These are phyloP conservation scores for Zonitis immaculata DNA, from an alignment of 2,888 invertebrate genomes.

Conservation along the genomic window DNA sequence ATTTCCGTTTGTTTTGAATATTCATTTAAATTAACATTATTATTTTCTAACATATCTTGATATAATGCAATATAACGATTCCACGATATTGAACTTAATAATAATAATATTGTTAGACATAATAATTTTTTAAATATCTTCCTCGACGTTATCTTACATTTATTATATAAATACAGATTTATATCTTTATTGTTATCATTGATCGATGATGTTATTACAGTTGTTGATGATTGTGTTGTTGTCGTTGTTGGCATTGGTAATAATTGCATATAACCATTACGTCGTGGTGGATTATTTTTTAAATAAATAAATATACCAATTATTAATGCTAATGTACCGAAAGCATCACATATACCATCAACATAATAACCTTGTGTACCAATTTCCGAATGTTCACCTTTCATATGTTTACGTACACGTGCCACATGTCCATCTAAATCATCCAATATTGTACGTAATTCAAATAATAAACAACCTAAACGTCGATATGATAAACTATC, in stretches of 20 bases:
- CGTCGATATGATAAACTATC: slow-evolving; percentile 67
- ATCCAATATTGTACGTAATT: slow-evolving; percentile 77
- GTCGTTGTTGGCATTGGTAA: slow-evolving; percentile 53
- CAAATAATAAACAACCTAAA: slow-evolving; percentile 71
- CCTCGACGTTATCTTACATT: slow-evolving; percentile 63
- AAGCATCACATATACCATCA: slow-evolving; percentile 75
- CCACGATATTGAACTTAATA: slow-evolving; percentile 75
- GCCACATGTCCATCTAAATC: slow-evolving; percentile 85
- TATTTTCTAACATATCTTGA: slow-evolving; percentile 69
- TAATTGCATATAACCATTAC: slow-evolving; percentile 70
- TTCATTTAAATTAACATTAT: slow-evolving; percentile 53
- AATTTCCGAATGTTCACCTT: slow-evolving; percentile 75
- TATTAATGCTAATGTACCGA: slow-evolving; percentile 70
- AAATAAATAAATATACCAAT: slow-evolving; percentile 65
- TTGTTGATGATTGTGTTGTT: too few species aligned
- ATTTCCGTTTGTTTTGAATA: slow-evolving; percentile 55
- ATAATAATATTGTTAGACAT: slow-evolving; percentile 65
- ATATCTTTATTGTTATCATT: slow-evolving; percentile 49
- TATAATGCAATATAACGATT: slow-evolving; percentile 79
- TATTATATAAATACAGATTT: slow-evolving; percentile 48
- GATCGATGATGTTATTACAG: background rate
- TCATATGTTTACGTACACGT: slow-evolving; percentile 67
- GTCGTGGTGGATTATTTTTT: slow-evolving; percentile 66
- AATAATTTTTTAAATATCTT: slow-evolving; percentile 62
- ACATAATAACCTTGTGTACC: slow-evolving; percentile 76